Percentiles rank a stretch among this genome's conserved stretches.
Conservation (phyloP, 2,113 vertebrate species). For the Peromyscus leucopus region DNA sequence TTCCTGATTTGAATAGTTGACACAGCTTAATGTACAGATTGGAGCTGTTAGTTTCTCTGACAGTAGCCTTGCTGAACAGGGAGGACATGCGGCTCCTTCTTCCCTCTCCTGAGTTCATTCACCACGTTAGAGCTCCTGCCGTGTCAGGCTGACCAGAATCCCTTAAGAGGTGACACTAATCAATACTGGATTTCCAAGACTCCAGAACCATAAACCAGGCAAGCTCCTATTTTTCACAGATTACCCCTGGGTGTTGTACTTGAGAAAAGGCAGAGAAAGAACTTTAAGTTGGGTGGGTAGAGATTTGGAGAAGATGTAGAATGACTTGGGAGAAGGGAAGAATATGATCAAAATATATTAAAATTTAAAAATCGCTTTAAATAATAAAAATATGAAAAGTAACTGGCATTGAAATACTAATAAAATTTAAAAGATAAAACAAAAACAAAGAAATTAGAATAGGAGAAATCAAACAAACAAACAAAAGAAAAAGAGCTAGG, state of each 20-base stretch:
- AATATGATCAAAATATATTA: not conserved
- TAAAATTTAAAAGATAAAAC: not conserved
- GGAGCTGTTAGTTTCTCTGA: no score
- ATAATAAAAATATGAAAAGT: not conserved
- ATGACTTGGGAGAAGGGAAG: not conserved
- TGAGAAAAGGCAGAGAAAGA: not conserved
- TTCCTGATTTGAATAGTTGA: not conserved
- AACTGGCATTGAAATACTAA: not conserved
- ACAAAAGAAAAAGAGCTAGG: not conserved
- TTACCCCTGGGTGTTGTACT: not conserved
- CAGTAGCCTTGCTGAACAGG: not conserved
- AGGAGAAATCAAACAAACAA: not conserved
- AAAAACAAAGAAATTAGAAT: not conserved
- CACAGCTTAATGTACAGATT: not conserved
- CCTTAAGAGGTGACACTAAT: fast-evolving
- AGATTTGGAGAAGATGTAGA: not conserved
- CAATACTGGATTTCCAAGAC: not conserved
- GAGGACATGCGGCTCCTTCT: not conserved
- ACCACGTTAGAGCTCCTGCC: not conserved
- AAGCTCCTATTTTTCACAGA: not conserved
- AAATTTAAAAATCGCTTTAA: not conserved
- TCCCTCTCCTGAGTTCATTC: not conserved
- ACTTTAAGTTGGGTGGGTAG: not conserved
- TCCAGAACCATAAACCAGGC: not conserved
- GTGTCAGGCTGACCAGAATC: not conserved